These are phyloP conservation scores for Rhadina sibilatrix DNA, from an alignment of 2,113 vertebrate genomes.

Conservation along the genomic window DNA sequence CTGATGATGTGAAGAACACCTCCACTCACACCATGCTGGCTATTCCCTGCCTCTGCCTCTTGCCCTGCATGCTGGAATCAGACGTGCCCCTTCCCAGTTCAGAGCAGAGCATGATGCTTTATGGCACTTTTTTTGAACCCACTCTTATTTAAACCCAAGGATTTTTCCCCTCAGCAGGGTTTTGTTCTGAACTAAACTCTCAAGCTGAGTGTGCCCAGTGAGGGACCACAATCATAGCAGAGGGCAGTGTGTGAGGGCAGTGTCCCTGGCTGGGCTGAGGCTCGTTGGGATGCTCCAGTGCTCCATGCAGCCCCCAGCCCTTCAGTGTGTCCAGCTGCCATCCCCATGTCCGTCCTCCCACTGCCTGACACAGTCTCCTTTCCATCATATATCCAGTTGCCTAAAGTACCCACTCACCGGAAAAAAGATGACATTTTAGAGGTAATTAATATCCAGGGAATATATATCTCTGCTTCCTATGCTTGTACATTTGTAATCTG, in stretches of 20 bases:
- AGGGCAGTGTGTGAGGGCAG: background rate
- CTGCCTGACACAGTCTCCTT: background rate
- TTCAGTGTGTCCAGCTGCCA: fast-evolving
- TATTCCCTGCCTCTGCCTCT: background rate
- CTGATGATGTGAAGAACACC: background rate
- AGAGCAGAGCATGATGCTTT: no score
- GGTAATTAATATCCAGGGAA: slow-evolving; percentile 52
- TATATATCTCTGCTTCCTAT: slow-evolving; percentile 15
- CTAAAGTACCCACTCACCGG: background rate
- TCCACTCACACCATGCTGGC: background rate
- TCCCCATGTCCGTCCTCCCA: fast-evolving
- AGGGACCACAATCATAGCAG: fast-evolving
- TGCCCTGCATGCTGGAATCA: fast-evolving
- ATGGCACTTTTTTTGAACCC: background rate
- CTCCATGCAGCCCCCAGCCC: background rate
- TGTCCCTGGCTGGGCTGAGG: background rate
- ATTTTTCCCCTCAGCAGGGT: background rate
- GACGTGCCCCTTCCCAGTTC: background rate
- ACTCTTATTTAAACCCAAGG: background rate
- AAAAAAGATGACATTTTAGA: slow-evolving; percentile 17
- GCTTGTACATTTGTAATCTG: slow-evolving; percentile 38
- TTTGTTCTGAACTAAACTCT: background rate
- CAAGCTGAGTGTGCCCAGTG: fast-evolving
- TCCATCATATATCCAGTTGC: slow-evolving; percentile 8
- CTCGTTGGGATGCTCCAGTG: fast-evolving